Percentiles rank a stretch among this genome's conserved stretches.
Conservation (phyloP, 2,888 invertebrate species). For the Coronaproctus castanopsis region DNA sequence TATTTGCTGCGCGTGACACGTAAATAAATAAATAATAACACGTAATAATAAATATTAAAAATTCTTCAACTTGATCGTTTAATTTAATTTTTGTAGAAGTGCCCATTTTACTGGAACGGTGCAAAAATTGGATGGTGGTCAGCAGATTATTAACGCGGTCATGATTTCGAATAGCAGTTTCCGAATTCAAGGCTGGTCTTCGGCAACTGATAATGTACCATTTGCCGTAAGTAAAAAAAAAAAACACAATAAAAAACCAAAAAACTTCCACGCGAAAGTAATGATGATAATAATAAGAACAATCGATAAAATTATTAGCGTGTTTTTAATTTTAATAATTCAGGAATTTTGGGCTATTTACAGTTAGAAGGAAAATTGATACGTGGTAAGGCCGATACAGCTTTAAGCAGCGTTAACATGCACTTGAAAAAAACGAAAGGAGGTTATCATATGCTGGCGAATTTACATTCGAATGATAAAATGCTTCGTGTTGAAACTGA, state of each 20-base stretch:
- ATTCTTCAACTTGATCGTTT: too few relatives aligned
- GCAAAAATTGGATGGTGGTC: slow-evolving; percentile 25
- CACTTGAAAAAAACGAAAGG: slow-evolving; percentile 14
- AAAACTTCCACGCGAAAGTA: not conserved
- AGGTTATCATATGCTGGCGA: slow-evolving; percentile 17
- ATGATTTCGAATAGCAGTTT: slow-evolving; percentile 15
- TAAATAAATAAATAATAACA: too few relatives aligned
- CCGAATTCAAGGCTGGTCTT: slow-evolving; percentile 14
- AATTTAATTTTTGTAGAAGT: slow-evolving; percentile 18
- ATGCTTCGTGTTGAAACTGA: slow-evolving; percentile 15
- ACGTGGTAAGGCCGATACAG: slow-evolving; percentile 14
- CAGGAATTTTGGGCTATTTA: too few relatives aligned
- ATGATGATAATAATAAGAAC: not conserved
- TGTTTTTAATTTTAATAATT: too few relatives aligned
- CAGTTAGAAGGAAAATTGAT: slow-evolving; percentile 18
- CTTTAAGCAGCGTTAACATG: slow-evolving; percentile 15
- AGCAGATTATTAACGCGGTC: slow-evolving; percentile 14
- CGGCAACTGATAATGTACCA: slow-evolving; percentile 13
- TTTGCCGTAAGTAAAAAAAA: slow-evolving; percentile 15
- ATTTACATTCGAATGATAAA: slow-evolving; percentile 16
- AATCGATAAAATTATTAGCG: too few relatives aligned
- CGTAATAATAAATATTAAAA: too few relatives aligned
- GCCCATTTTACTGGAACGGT: slow-evolving; percentile 25
- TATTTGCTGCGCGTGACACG: too few relatives aligned
- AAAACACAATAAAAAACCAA: not conserved